phyloP scores from a whole-genome alignment of 2,888 invertebrate species.

The Eupithecia tripunctaria region DNA sequence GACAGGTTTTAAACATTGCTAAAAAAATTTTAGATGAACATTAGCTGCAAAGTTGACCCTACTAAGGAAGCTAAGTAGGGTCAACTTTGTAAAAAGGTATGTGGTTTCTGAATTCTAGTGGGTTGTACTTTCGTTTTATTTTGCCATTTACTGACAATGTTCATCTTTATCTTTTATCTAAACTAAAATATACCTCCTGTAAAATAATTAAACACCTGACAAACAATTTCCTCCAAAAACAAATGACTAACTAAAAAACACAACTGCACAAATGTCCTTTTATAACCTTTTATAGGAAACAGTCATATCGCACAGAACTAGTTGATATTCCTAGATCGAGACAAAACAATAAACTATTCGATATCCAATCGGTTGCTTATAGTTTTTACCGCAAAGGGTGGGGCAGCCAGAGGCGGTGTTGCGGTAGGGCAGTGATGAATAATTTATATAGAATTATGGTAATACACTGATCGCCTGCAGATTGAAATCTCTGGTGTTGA shows the following conservation, averaged over 20 bases:
- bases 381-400: slow-evolving; percentile 38
- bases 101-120: neutral
- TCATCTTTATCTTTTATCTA: too few species aligned
- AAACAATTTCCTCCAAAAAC: neutral
- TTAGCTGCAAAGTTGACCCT: neutral
- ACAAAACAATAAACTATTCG: slow-evolving; percentile 14
- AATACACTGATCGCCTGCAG: slow-evolving; percentile 49
- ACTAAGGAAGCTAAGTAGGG: neutral
- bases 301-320: slow-evolving; percentile 2
- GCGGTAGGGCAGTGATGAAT: slow-evolving; percentile 64
- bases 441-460: slow-evolving; percentile 64
- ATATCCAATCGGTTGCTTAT: slow-evolving; percentile 11
- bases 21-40: neutral
- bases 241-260: neutral
- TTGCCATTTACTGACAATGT: too few species aligned
- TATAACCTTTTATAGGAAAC: neutral
- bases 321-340: slow-evolving; percentile 9
- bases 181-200: too few species aligned
- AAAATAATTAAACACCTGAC: neutral
- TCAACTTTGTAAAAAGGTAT: neutral
- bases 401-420: slow-evolving; percentile 50
- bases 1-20: neutral
- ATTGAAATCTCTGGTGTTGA: slow-evolving; percentile 45
- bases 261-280: neutral
- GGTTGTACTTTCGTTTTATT: neutral